A percentile compares a stretch with the other conserved stretches of the same genome.
Conservation (phyloP, 2,888 invertebrate genomes). For the Ornithoptera alexandrae region DNA sequence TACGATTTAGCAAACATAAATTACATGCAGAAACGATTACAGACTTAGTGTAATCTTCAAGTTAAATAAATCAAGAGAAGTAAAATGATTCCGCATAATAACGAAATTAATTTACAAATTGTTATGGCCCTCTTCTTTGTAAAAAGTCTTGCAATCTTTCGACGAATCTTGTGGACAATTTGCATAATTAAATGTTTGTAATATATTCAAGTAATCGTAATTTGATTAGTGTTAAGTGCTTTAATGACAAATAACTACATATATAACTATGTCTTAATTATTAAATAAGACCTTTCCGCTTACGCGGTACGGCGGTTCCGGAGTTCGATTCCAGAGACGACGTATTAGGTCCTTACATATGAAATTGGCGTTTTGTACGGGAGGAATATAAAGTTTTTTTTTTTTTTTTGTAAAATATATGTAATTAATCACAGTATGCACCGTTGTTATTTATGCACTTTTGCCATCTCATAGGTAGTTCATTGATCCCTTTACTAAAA, state of each 20-base stretch:
- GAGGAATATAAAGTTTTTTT: too few species aligned
- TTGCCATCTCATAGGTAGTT: too few species aligned
- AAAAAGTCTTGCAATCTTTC: constrained; percentile 24
- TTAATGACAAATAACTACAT: not conserved
- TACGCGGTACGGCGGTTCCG: too few species aligned
- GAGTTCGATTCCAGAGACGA: too few species aligned
- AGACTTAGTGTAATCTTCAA: constrained; percentile 16
- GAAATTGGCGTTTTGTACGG: too few species aligned
- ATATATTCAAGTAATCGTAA: constrained; percentile 3
- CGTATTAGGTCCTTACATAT: too few species aligned
- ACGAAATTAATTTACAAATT: constrained; percentile 26
- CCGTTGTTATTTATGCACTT: too few species aligned
- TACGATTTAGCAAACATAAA: constrained; percentile 7
- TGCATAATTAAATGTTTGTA: constrained; percentile 24
- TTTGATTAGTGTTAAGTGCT: not conserved
- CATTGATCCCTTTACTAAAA: too few species aligned
- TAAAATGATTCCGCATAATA: constrained; percentile 16
- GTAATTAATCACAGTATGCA: too few species aligned
- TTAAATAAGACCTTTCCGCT: not conserved
- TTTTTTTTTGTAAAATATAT: too few species aligned
- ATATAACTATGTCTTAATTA: not conserved
- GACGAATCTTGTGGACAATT: constrained; percentile 15
- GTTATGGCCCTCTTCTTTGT: constrained; percentile 13
- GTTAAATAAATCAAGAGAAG: constrained; percentile 13
- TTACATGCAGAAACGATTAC: constrained; percentile 12